Evolutionary conservation across 2,113 vertebrate genomes (phyloP).

Genomic region (Gallinago paraguaiae): DNA sequence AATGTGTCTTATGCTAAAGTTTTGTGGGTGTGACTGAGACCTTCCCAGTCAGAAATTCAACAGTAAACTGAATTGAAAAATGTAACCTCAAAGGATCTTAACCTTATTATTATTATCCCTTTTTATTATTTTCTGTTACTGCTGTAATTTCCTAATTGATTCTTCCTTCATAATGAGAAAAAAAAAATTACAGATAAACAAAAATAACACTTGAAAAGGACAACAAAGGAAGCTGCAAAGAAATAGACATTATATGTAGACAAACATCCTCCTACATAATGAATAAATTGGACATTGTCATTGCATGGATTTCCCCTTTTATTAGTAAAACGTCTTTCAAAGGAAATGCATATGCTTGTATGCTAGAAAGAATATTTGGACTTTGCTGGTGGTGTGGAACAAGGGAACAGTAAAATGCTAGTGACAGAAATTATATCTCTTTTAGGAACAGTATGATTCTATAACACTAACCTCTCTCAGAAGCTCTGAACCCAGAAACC

Average conservation of each 20-base stretch:
- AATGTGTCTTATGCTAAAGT: neutral
- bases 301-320: neutral
- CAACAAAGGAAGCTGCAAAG: neutral
- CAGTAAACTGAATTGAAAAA: neutral
- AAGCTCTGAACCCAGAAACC: neutral
- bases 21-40: neutral
- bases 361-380: neutral
- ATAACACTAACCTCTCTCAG: neutral
- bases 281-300: neutral
- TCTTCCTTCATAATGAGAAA: neutral
- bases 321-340: neutral
- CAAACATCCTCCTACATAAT: neutral
- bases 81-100: neutral
- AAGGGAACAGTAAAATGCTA: neutral
- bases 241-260: neutral
- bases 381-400: neutral
- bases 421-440: neutral
- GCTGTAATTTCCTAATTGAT: neutral
- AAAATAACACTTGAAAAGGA: neutral
- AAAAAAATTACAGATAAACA: neutral
- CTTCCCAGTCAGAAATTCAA: neutral
- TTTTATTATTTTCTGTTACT: neutral
- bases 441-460: neutral
- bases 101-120: neutral
- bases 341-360: neutral